Base-by-base conservation (phyloP, 1,140 invertebrate genomes). In the Euborellia annulipes region DNA sequence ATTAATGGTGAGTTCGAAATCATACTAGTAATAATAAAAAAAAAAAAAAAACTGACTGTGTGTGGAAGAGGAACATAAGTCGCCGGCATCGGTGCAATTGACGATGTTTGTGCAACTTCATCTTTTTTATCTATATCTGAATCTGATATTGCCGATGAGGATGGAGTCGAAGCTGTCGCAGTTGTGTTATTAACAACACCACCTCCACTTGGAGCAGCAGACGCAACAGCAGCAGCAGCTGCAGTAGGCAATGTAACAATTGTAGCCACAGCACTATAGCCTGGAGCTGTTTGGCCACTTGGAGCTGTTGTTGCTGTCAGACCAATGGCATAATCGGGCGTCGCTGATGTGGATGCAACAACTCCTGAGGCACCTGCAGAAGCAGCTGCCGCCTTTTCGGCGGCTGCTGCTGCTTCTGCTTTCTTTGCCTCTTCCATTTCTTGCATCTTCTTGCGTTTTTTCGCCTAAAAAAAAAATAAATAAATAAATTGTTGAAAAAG, bases 391-490 rank as follows among this genome's bases (percentile, higher is more conserved):
- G 65, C 46, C 65, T 44, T 67, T 67, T 52, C 70, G 65, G 22
- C 16, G 38, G 41, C 41, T 16, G 50, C 47, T 9, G 69, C 69
- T 54, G 78, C 75, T 17, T 71, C 68, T 18, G 72, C 72, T 52
- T 82, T 80, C 53, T 81, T 82, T 3, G 62, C 56, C 43, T 88
- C 85, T 61, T 90, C 86, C 55, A 85, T 63, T 66, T 89, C 85
- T 37, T 44, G 47, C 42, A 43, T 37, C 3, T 41, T 23, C 18
- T 48, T 48, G 34, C 47, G 42, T 22, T 48, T 68, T 59, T 82
- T 82, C 17, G 77, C 68, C 56, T 72, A 11, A 9, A 45, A 45
- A 45, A 44, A 7, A 52, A 41, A 18, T 13, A 2, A 17, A 22
- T 17, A 30, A 9, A 13, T 14, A 8, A 7, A 32, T 32, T 32